Evolutionary conservation across 2,797 vertebrate genomes (phyloP).

Genomic region (Acrossocheilus fasciatus): DNA sequence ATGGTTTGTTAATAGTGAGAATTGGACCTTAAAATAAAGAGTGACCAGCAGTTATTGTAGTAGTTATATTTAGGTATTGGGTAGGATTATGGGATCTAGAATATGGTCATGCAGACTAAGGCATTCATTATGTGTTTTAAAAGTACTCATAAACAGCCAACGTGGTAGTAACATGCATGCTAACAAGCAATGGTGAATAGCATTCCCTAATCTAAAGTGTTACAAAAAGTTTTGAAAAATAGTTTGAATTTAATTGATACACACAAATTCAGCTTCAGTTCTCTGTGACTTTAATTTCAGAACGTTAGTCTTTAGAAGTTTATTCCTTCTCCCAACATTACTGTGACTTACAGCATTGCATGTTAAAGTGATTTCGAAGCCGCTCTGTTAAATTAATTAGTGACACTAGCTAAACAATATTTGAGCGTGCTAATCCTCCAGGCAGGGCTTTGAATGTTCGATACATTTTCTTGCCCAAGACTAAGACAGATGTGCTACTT

Average conservation of each 20-base stretch:
- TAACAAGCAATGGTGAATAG: not conserved
- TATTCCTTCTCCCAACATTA: slow-evolving; percentile 20
- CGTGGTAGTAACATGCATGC: not conserved
- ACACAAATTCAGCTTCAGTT: not conserved
- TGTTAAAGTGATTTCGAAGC: slow-evolving; percentile 67
- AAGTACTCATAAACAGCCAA: not conserved
- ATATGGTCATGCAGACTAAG: not conserved
- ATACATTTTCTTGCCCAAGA: slow-evolving; percentile 32
- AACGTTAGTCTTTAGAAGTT: slow-evolving; percentile 27
- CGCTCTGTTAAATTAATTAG: slow-evolving; percentile 79
- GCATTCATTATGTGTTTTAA: not conserved
- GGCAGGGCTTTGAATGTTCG: slow-evolving; percentile 71
- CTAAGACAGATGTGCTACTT: slow-evolving; percentile 72
- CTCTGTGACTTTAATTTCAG: not conserved
- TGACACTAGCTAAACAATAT: slow-evolving; percentile 76
- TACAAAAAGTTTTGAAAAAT: not conserved
- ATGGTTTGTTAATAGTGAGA: not conserved
- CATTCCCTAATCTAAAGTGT: not conserved
- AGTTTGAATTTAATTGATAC: not conserved
- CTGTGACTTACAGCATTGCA: slow-evolving; percentile 50
- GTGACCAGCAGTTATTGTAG: not conserved
- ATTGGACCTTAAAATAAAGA: not conserved
- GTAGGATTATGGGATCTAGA: not conserved
- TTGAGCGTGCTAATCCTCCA: slow-evolving; percentile 72
- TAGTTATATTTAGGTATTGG: not conserved